phyloP scores from a whole-genome alignment of 2,113 vertebrate genomes.

The Scytalopus superciliaris region DNA sequence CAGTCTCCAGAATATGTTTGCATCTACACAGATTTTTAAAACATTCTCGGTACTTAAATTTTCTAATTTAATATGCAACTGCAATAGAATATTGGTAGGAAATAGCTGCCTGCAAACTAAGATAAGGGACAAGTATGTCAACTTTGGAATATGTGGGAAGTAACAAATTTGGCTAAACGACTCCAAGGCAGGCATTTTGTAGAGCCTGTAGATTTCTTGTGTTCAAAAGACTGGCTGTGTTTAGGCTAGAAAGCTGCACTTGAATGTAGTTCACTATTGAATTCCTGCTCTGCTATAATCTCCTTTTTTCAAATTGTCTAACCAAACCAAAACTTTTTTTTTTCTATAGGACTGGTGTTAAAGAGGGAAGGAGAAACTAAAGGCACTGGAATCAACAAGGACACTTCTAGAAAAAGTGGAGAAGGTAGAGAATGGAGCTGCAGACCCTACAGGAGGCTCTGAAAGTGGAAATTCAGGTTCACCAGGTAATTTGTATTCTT shows the following conservation, averaged over 20 bases:
- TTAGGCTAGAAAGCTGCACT: background rate
- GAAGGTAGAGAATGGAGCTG: conserved; percentile 94
- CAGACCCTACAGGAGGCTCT: conserved; percentile 98
- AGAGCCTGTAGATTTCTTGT: background rate
- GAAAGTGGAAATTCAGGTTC: conserved; percentile 99
- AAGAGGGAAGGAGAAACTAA: conserved; percentile 67
- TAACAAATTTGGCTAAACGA: background rate
- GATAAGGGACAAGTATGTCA: conserved; percentile 17
- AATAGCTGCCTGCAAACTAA: conserved; percentile 13
- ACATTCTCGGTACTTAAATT: background rate
- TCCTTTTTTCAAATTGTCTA: background rate
- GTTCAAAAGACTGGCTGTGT: background rate
- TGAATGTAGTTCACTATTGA: background rate
- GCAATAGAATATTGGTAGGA: conserved; percentile 12
- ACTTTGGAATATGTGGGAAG: conserved; percentile 11
- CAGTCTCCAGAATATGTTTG: background rate
- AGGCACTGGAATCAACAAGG: conserved; percentile 74
- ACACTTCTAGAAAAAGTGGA: conserved; percentile 74
- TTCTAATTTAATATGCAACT: background rate
- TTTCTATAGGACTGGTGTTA: conserved; percentile 63
- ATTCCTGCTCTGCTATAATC: background rate
- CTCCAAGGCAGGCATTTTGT: conserved; percentile 2
- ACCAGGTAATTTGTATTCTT: conserved; percentile 84
- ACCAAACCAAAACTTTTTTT: conserved; percentile 22
- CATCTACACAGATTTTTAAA: background rate